A percentile compares a stretch with the other conserved stretches of the same genome.
Conservation (phyloP, 2,888 invertebrate genomes). For the Venusia cambrica region DNA sequence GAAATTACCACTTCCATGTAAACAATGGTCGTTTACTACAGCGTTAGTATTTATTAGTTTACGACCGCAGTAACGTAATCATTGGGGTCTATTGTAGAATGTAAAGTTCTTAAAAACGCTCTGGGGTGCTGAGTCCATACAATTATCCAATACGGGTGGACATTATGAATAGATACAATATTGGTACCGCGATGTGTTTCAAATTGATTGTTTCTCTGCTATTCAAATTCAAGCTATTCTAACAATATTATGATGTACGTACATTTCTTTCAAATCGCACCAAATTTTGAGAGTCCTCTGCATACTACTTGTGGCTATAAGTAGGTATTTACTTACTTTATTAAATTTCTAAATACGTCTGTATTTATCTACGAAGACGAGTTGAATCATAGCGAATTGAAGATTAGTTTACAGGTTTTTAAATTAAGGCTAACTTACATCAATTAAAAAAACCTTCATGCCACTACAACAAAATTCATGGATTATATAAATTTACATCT, state of each 20-base stretch:
- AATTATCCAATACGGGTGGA: constrained; percentile 51
- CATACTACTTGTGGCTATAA: too few species aligned
- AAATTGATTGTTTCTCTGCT: constrained; percentile 53
- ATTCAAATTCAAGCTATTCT: constrained; percentile 28
- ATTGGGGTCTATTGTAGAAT: constrained; percentile 60
- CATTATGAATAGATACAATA: constrained; percentile 58
- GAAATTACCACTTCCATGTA: constrained; percentile 62
- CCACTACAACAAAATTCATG: too few species aligned
- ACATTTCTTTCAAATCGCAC: background rate
- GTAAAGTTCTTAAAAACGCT: constrained; percentile 60
- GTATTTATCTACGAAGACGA: too few species aligned
- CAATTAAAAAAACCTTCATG: too few species aligned
- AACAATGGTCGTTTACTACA: constrained; percentile 69
- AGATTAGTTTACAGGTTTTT: too few species aligned
- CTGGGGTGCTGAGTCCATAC: constrained; percentile 56
- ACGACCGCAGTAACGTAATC: constrained; percentile 65
- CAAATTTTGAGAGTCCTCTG: too few species aligned
- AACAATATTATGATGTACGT: constrained; percentile 5
- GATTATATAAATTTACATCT: too few species aligned
- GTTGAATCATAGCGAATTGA: too few species aligned
- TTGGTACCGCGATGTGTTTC: constrained; percentile 69
- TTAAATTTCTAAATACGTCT: too few species aligned
- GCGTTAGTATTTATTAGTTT: constrained; percentile 66
- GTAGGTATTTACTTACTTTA: too few species aligned
- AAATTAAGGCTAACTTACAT: too few species aligned